Base-by-base conservation (phyloP, 2,888 invertebrate species). In the Drosophila flavopinicola region DNA sequence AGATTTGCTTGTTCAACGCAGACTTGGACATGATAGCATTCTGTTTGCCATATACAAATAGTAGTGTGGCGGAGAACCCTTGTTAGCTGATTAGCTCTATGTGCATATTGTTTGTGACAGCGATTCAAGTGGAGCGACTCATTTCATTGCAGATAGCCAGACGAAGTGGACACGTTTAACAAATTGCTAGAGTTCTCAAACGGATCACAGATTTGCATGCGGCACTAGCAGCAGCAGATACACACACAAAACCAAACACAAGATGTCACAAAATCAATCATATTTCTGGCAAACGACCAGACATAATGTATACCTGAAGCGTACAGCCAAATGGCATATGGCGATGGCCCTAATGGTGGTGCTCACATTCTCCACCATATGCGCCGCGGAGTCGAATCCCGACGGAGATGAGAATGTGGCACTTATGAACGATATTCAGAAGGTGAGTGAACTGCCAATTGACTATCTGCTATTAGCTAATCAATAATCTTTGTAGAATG, bases 281-380 rank as follows among this genome's bases (percentile, higher is more conserved):
- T 90, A 90, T 77, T 90, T 89, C 83, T 90, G 90, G 90, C 90
- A 90, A 51, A 90, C 90, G 48, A 90, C 90, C 68, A 90, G 87
- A 75, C 86, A 86, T 63, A 90, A 90, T 85, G 90, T 90, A 73
- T 90, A 88, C 73, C 84, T 90, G 48, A 90, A 89, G 66, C 86
- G 90, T 15, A 76, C 89, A 5, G 89, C 90, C 57, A 90, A 89
- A 74, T 87, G 87, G 70, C 90, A 89, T 41, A 82, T 90, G 80
- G 59, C 90, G 7, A 52, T 90, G 71, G 90, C 89, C 2, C 61
- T 90, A 9, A 82, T 90, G 86, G 87, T 87, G 23, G 84, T 90
- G 58, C 74, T 90, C 24, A 88, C 90, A 49, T 90, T 87, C 65
- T 84, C 90, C 44, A 90, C 90, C 13, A 85, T 90, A 51, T 90